Evolutionary conservation across 2,113 vertebrate genomes (phyloP).

Genomic region (Urocolius indicus): DNA sequence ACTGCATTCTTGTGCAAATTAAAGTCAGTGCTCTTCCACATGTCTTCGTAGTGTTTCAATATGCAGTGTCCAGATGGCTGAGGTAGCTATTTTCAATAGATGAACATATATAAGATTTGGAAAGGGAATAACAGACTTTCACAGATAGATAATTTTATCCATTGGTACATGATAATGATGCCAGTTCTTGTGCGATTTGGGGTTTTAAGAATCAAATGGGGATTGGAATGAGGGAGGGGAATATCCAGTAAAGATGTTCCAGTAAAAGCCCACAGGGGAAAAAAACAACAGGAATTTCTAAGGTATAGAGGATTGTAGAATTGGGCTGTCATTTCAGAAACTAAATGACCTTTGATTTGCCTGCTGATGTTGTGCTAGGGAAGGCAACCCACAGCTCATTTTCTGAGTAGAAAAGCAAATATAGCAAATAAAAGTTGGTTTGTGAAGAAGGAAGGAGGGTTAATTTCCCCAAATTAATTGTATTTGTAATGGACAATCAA

Average conservation of each 20-base stretch:
- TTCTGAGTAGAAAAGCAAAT: not conserved
- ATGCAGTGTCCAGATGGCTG: not conserved
- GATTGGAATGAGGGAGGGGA: too few relatives aligned
- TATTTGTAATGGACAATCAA: not conserved
- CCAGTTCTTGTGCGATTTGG: not conserved
- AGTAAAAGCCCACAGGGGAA: not conserved
- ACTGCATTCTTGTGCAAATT: not conserved
- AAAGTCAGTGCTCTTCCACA: not conserved
- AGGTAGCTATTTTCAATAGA: not conserved
- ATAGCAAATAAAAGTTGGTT: not conserved
- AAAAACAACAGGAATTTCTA: not conserved
- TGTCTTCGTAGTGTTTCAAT: not conserved
- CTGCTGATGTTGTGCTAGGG: not conserved
- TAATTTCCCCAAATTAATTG: not conserved
- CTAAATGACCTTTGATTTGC: not conserved
- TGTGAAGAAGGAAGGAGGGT: not conserved
- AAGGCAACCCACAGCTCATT: not conserved
- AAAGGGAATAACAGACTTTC: not conserved
- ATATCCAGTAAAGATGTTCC: too few relatives aligned
- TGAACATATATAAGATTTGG: not conserved
- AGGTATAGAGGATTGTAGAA: not conserved
- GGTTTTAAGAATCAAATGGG: not conserved
- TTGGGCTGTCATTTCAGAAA: not conserved
- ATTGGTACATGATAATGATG: not conserved
- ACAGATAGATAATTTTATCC: not conserved